Base-by-base conservation (phyloP, 2,888 invertebrate species). In the Rhaphigaster nebulosa region DNA sequence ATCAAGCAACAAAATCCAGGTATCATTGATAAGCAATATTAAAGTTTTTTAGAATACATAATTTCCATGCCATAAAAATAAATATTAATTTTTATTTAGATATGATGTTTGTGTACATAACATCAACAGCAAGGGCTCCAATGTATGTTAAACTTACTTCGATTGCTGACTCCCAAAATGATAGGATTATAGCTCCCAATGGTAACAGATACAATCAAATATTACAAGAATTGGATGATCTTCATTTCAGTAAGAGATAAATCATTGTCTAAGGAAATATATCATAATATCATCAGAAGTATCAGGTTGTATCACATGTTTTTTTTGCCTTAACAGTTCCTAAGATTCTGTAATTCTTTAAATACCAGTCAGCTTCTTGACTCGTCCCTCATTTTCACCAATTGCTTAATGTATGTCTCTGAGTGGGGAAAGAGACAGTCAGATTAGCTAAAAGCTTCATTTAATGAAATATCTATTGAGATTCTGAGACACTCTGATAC, bases 131-230 rank as follows among this genome's bases (percentile, higher is more conserved):
- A 29, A 90, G 91, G 70, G 91, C 91, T 45, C 90, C 90, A 3
- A 91, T 90, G 56, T 91, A 90, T 88, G 91, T 91, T 20, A 91
- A 90, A 70, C 87, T 92, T 34, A 92, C 91, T 12, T 89, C 91
- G 20, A 54, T 91, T 12, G 89, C 80, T 26, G 90, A 90, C 23
- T 91, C 92, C 26, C 91, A 92, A 52, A 88, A 90, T 54, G 92
- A 92, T 87, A 88, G 90, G 88, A 89, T 92, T 94, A 93, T 91
- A 93, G 92, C 92, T 94, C 93, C 92, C 94, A 84, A 92, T 93
- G 6, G 93, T 95, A 88, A 87, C 45, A 50, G 84, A 20, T 45
- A 89, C 10, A 45, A 89, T 29, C 38, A 87, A 45, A 84, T 91
- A 26, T 90, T 90, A 50, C 41, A 84, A 34, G 89, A 91, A 45